Conservation (phyloP, 2,113 vertebrate genomes). For the Carassius auratus region DNA sequence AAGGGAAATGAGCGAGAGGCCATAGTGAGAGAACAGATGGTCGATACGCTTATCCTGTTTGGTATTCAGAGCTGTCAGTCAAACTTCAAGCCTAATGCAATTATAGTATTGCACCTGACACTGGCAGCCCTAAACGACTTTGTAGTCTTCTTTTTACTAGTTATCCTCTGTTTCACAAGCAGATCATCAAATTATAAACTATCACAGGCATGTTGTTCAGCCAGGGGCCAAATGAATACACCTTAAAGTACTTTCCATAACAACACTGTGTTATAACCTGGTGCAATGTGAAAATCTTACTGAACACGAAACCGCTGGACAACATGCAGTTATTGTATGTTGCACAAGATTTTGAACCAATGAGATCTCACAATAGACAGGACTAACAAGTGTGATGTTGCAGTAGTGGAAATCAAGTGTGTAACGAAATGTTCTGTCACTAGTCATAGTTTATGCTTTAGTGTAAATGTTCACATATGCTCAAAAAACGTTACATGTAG, state of each 20-base stretch:
- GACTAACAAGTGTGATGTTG: not conserved
- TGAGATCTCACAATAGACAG: not conserved
- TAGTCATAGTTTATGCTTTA: too few species aligned
- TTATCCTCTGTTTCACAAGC: not conserved
- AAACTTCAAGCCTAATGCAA: constrained; percentile 39
- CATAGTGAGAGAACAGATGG: constrained; percentile 42
- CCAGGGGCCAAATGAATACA: not conserved
- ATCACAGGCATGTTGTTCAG: not conserved
- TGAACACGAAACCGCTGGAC: not conserved
- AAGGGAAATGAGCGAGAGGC: not conserved
- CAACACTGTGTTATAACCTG: not conserved
- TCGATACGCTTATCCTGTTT: constrained; percentile 34
- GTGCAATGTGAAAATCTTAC: not conserved
- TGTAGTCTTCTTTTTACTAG: not conserved
- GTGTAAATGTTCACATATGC: too few species aligned
- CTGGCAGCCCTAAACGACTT: not conserved
- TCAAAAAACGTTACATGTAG: too few species aligned
- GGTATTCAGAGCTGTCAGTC: constrained; percentile 37
- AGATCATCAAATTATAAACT: not conserved
- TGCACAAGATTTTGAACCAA: not conserved
- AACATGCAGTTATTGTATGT: not conserved
- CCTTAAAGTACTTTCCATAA: not conserved
- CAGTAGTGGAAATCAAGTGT: not conserved
- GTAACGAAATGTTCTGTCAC: not conserved
- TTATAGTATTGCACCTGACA: constrained; percentile 3